Conservation (phyloP, 2,113 vertebrate genomes). For the Tringa solitaria region DNA sequence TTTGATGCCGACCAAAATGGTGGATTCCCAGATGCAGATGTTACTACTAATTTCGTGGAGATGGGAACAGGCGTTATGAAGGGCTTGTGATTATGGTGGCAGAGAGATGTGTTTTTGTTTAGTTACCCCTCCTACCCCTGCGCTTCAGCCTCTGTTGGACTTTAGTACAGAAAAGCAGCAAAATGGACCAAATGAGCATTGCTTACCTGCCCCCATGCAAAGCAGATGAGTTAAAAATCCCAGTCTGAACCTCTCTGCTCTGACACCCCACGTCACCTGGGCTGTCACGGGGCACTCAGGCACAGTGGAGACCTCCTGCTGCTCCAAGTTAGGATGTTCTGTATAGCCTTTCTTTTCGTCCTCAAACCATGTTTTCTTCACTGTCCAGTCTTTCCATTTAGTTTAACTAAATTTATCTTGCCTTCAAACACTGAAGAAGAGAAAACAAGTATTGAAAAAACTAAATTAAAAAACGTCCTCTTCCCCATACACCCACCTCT, state of each 20-base stretch:
- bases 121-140: background rate
- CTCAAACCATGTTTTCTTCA: background rate
- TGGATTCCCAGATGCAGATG: background rate
- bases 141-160: background rate
- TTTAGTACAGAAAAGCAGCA: background rate
- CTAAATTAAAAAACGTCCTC: background rate
- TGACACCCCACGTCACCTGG: background rate
- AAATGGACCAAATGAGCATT: background rate
- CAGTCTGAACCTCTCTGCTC: background rate
- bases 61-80: background rate
- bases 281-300: background rate
- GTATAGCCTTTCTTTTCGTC: background rate
- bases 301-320: background rate
- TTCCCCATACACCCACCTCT: background rate
- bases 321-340: background rate
- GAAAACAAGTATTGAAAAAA: background rate
- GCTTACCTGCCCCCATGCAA: background rate
- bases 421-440: background rate
- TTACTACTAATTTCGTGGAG: background rate
- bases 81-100: background rate
- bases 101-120: background rate
- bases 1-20: background rate
- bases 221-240: background rate
- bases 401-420: slow-evolving; percentile 14
- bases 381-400: background rate